Evolutionary conservation across 2,888 invertebrate species (phyloP), one percentile per base, ranked within the genome.

Genomic region (Drosophila barbarae): DNA sequence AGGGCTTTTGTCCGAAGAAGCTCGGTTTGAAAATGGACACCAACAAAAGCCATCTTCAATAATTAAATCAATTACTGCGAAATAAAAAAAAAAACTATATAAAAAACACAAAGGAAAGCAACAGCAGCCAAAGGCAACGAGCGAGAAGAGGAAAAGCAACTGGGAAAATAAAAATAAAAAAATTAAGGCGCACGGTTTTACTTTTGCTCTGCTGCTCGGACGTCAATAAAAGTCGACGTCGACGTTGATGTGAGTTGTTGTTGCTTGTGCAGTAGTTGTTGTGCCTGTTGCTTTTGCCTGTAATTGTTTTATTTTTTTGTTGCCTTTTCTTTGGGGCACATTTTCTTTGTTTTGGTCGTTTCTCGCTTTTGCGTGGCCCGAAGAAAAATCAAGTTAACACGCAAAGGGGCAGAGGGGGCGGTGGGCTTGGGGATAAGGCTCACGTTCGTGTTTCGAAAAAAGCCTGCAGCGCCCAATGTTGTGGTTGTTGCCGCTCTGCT

Each of bases 331-430:
- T 64, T 66, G 60, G 69, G 63, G 68, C 63, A 71, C 85, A 84
- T 85, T 85, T 85, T 85, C 81, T 85, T 85, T 83, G 77, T 83
- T 73, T 72, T 73, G 69, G 78, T 82, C 67, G 71, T 68, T 65
- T 68, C 67, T 57, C 47, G 53, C 47, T 54, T 42, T 51, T 56
- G 60, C 46, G 61, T 75, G 61, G 83, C 74, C 75, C 63, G 44
- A 85, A 85, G 80, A 81, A 81, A 79, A 81, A 81, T 81, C 80
- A 81, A 81, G 80, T 81, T 81, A 81, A 75, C 77, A 73, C 76
- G 76, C 84, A 78, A 61, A 52, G 64, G 66, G 58, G 72, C 51
- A 15, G 38, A 47, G 51, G 57, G 18, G 64, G 50, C 8, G 21
- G 21, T 35, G 41, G 34, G 35, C 3, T 46, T 46, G 30, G 38